These are phyloP conservation scores for Drosophila lacteicornis DNA, from an alignment of 1,140 invertebrate genomes.

Conservation along the genomic window DNA sequence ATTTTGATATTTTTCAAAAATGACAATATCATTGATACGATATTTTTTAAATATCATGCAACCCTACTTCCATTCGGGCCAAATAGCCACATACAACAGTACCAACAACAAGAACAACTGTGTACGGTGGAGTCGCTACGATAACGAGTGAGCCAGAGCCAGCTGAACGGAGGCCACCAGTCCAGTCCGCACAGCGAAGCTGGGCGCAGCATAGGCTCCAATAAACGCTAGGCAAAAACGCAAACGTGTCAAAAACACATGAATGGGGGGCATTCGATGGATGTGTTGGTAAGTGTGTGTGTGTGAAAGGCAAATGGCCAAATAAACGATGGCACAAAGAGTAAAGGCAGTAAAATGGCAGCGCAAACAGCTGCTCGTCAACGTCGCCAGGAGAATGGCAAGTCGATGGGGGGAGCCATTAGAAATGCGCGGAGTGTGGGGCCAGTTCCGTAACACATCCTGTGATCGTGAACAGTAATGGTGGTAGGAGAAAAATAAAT, in stretches of 20 bases:
- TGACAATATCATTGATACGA: too few relatives aligned
- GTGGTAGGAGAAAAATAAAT: too few relatives aligned
- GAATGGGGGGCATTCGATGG: constrained; percentile 4
- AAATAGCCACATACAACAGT: constrained; percentile 36
- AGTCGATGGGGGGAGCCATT: constrained; percentile 15
- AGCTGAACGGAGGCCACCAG: constrained; percentile 30
- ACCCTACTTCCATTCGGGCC: constrained; percentile 53
- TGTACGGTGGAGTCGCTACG: constrained; percentile 24
- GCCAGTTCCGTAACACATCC: neutral
- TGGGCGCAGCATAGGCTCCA: constrained; percentile 20
- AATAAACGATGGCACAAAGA: constrained; percentile 32
- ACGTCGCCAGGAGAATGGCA: constrained; percentile 30
- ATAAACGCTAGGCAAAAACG: constrained; percentile 50
- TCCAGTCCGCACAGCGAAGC: constrained; percentile 40
- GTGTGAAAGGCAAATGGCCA: constrained; percentile 26
- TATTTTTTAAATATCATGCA: too few relatives aligned
- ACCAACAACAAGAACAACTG: constrained; percentile 6
- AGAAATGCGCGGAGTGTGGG: constrained; percentile 20
- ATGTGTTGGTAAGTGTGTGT: constrained; percentile 9
- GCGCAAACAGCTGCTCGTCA: constrained; percentile 44
- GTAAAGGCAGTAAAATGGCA: constrained; percentile 27
- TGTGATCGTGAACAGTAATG: constrained; percentile 4
- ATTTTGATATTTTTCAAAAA: too few relatives aligned
- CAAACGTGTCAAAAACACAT: constrained; percentile 73
- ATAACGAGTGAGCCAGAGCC: constrained; percentile 41